Base-by-base conservation (phyloP, 2,113 vertebrate species). In the Chlamydotis undulata region DNA sequence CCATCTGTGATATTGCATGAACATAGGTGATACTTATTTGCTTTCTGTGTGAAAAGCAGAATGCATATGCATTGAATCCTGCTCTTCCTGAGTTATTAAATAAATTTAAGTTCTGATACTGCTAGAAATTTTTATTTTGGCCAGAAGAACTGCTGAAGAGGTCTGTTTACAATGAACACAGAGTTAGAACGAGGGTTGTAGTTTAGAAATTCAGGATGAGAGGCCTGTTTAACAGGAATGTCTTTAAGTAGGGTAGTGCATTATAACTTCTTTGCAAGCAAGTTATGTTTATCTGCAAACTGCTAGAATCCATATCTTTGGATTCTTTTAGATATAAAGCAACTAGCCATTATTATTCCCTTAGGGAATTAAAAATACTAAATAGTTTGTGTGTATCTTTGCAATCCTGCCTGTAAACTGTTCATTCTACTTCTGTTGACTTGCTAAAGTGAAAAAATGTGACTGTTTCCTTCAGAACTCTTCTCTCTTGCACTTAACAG, bases 281-380 rank as follows among this genome's bases (percentile, higher is more conserved):
- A 35, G 61, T 55, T 79, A 26, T 19, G 25, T 67, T 67, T 70
- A 22, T 43, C 7, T 65, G 25, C 57, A 29, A 87, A 49, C 31
- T 69, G 11, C 26, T 61, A 39, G 60, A 45, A 56, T 23, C 63
- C 29, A 8, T 49, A 35, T 45, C 24, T 65, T 71, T 45, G 14
- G 8, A 16, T 57, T 77, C 15, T 68, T 65, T 18, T 11, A 61
- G 79, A 65, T 69, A n/a, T 25, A 37, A 14, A 73, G 65, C 15
- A 64, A 1, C 3, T 56, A 45, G 22, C 13, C 0, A 0, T 52
- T 87, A n/a, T 12, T 85, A 39, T 45, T 57, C 10, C 11, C 1
- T 31, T 75, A 13, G 5, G 76, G 28, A 83, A 63, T 53, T 41
- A 16, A 59, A 87, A 64, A 19, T 63, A 12, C 6, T 14, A 11